A percentile compares a stretch with the other conserved stretches of the same genome.
Evolutionary conservation across 2,113 vertebrate species (phyloP).

Genomic region (Pseudopipra pipra): DNA sequence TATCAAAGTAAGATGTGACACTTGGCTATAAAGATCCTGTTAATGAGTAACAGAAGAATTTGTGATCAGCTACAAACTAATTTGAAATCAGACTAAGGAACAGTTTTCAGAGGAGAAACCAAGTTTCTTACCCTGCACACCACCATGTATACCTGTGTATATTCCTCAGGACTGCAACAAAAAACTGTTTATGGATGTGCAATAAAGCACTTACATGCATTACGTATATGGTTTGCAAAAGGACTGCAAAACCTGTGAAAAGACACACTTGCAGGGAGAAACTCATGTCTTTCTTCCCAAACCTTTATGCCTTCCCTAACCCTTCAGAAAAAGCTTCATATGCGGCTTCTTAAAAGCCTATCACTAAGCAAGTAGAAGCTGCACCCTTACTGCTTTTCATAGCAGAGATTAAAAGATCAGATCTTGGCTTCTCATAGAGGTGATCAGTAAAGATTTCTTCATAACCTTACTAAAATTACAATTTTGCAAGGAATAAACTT

Average conservation of each 20-base stretch:
- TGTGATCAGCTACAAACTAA: background rate
- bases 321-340: background rate
- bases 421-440: background rate
- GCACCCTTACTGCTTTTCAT: background rate
- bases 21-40: background rate
- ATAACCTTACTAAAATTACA: background rate
- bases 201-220: background rate
- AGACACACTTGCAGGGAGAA: background rate
- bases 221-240: background rate
- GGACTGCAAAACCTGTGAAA: background rate
- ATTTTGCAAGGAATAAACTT: background rate
- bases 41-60: background rate
- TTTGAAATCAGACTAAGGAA: background rate
- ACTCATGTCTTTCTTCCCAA: background rate
- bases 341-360: background rate
- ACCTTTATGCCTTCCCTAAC: background rate
- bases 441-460: background rate
- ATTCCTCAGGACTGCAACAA: background rate
- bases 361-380: background rate
- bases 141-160: background rate
- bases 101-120: background rate
- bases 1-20: background rate
- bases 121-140: background rate
- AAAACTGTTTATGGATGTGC: background rate
- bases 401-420: background rate